Base-by-base conservation (phyloP, 1,140 invertebrate species). In the Laupala kohalensis region DNA sequence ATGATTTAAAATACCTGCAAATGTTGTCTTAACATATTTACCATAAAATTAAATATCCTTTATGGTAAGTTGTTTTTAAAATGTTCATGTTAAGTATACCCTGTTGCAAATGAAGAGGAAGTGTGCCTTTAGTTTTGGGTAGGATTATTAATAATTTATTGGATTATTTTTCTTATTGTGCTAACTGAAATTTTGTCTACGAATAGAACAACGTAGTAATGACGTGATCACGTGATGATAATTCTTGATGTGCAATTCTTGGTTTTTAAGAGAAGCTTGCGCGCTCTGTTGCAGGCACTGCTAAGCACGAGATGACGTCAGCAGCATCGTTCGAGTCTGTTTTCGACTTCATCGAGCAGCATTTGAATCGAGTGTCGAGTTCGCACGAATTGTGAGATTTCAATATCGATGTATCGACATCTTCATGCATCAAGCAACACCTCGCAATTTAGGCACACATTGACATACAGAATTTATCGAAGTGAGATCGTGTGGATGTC, bases 281-380 rank as follows among this genome's bases (percentile, higher is more conserved):
- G 62, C 28, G 71, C 12, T 69, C 70, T 74, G 27, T 76, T 79
- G 23, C 73, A 82, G 81, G 84, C 25, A 81, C 83, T 75, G 71
- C 74, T 6, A 81, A 83, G 71, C 84, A 86, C 71, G 85, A 86
- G 74, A 83, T 84, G 83, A 85, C 83, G 26, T 85, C 84, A 0
- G 83, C 80, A 74, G 77, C 81, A 62, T 81, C 82, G 28, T 82
- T 85, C 63, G 80, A 84, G 64, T 84, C 83, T 9, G 77, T 86
- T 27, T 85, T 86, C 72, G 79, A 80, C 70, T 86, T 80, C 72
- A 72, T 85, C 1, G 79, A 84, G 71, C 74, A 81, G n/a, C 81
- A 77, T 70, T 82, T 81, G 62, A 72, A 76, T 25, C 69, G 37
- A 6, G 27, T 69, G 68, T 3, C 26, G 5, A 25, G 26, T 5